Evolutionary conservation across 2,797 vertebrate genomes (phyloP), one percentile per base, ranked within the genome.

Genomic region (Remorina albescens): DNA sequence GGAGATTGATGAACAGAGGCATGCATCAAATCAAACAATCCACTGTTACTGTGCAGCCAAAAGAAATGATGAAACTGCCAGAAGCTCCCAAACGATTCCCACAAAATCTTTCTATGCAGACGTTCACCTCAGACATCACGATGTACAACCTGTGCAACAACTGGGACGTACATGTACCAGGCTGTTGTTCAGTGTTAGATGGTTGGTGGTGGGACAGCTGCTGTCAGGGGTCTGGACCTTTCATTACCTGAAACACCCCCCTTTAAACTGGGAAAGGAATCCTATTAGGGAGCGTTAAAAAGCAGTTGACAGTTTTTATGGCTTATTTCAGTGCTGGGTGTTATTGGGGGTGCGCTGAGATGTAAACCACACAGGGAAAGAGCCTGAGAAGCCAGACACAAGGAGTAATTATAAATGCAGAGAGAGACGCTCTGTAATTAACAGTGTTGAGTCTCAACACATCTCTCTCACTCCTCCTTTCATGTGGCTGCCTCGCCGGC

Each of bases 401-500:
- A 46, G 72, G 82, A 70, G 74, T 85, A 78, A 89, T 89, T 90
- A 90, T 70, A 81, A 83, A 86, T 78, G 76, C 72, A 83, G 64
- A 76, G 76, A 69, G 55, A 16, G 71, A 44, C 77, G 70, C n/a
- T 39, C 86, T 91, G 76, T 90, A 89, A 90, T 90, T 88, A 91
- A 80, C 74, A 12, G 30, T 13, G 78, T 26, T 58, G 61, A 69
- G 76, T 76, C 80, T 81, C 64, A 75, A 86, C 81, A 76, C 68
- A 79, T 65, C 57, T 59, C 54, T 49, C 19, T 32, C 41, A 66
- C 15, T 25, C 75, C 50, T 67, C 65, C 80, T 81, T 50, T 86
- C 79, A 73, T 85, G 61, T 58, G 28, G 69, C 63, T 42, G 47
- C 57, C 1, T 75, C 3, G 1, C 51, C 32, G 49, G 23, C 57